Conservation (phyloP, 2,797 vertebrate species). For the Monodelphis domestica region DNA sequence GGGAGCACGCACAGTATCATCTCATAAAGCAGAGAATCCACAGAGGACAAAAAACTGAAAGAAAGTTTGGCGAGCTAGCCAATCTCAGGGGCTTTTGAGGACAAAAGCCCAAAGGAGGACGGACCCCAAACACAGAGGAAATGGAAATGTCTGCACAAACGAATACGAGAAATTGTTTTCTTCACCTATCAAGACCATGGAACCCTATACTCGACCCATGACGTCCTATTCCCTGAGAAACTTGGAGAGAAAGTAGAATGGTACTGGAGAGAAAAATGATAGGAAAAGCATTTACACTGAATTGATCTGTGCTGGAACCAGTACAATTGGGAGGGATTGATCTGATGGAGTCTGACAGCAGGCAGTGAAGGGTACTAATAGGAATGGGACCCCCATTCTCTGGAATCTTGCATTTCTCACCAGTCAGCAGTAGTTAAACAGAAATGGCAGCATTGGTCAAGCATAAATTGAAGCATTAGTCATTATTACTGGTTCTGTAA, state of each 20-base stretch:
- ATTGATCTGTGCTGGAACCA: not conserved
- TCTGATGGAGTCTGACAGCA: no score
- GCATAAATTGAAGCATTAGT: no score
- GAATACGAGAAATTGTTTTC: not conserved
- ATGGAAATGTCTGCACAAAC: not conserved
- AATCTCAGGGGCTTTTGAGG: not conserved
- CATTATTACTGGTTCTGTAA: no score
- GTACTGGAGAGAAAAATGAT: not conserved
- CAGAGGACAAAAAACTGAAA: not conserved
- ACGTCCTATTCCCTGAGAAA: not conserved
- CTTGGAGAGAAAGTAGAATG: not conserved
- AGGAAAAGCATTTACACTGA: not conserved
- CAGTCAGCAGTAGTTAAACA: no score
- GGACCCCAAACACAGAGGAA: not conserved
- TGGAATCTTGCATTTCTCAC: no score
- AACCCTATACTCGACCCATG: not conserved
- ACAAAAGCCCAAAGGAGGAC: not conserved
- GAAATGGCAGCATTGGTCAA: no score
- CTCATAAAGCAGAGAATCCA: not conserved
- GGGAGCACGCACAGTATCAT: not conserved
- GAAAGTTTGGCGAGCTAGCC: not conserved
- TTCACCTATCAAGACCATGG: not conserved
- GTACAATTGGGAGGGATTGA: not conserved
- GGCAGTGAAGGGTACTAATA: no score
- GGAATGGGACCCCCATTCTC: no score